Conservation (phyloP, 2,888 invertebrate genomes). For the Tachina lurida region DNA sequence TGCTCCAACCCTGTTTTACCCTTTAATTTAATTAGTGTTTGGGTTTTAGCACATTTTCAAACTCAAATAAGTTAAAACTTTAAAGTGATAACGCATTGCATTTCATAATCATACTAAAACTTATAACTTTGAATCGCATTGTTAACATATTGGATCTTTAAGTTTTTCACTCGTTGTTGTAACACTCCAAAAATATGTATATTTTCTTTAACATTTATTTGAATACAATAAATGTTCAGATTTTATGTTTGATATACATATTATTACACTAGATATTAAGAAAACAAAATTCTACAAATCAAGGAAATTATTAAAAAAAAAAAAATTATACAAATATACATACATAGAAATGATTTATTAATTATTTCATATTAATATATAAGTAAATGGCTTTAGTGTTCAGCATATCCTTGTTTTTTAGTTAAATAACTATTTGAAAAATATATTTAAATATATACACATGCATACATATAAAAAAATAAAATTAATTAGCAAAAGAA, state of each 20-base stretch:
- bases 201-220: too few relatives aligned
- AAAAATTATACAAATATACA: conserved; percentile 33
- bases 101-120: too few relatives aligned
- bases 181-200: too few relatives aligned
- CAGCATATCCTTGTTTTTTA: conserved; percentile 70
- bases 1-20: too few relatives aligned
- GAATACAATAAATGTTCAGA: neutral
- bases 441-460: conserved; percentile 55
- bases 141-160: too few relatives aligned
- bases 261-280: neutral
- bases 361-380: conserved; percentile 64
- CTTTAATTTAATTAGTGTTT: too few relatives aligned
- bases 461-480: conserved; percentile 24
- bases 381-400: conserved; percentile 69
- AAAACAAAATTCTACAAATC: conserved; percentile 1
- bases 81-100: too few relatives aligned
- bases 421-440: conserved; percentile 66
- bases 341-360: conserved; percentile 38
- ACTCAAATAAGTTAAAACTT: too few relatives aligned
- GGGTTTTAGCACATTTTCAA: too few relatives aligned
- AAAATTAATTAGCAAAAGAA: conserved; percentile 42
- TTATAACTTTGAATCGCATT: too few relatives aligned
- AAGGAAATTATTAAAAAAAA: conserved; percentile 3
- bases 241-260: neutral
- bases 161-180: too few relatives aligned